These are phyloP conservation scores for Xanthorhoe designata DNA, from an alignment of 2,888 invertebrate genomes.

Conservation along the genomic window DNA sequence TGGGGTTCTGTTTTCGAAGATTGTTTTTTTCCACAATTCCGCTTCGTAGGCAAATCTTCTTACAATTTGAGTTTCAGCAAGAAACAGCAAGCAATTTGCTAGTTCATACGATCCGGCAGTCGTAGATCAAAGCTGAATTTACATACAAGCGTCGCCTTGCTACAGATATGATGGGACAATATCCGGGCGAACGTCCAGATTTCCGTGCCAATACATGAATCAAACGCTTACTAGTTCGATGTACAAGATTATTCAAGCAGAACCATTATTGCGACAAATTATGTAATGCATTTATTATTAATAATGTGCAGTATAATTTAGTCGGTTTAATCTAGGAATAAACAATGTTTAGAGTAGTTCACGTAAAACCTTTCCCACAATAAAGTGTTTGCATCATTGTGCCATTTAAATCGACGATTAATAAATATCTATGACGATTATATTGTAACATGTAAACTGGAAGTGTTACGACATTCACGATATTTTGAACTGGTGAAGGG, in stretches of 20 bases:
- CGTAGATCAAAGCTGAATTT: slow-evolving; percentile 33
- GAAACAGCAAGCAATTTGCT: slow-evolving; percentile 27
- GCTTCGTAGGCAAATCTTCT: slow-evolving; percentile 5
- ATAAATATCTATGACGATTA: too few species aligned
- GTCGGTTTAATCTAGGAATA: too few species aligned
- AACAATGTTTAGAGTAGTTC: too few species aligned
- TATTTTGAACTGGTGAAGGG: slow-evolving; percentile 22
- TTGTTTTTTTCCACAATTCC: slow-evolving; percentile 1
- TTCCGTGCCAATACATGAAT: slow-evolving; percentile 61
- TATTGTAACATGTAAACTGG: neutral
- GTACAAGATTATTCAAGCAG: slow-evolving; percentile 36
- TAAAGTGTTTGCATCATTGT: slow-evolving; percentile 12
- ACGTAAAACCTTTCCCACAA: neutral
- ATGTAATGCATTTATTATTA: slow-evolving; percentile 12
- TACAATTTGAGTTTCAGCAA: slow-evolving; percentile 13
- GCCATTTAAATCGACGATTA: slow-evolving; percentile 11
- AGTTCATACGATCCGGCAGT: slow-evolving; percentile 31
- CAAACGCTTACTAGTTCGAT: slow-evolving; percentile 49
- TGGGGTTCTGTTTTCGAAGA: neutral
- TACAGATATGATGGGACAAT: slow-evolving; percentile 54
- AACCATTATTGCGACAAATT: slow-evolving; percentile 24
- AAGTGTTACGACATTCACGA: slow-evolving; percentile 16
- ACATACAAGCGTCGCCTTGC: slow-evolving; percentile 30
- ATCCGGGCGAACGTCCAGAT: slow-evolving; percentile 67
- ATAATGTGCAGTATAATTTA: too few species aligned